Evolutionary conservation across 1,140 invertebrate species (phyloP).

Genomic region (Mya arenaria): DNA sequence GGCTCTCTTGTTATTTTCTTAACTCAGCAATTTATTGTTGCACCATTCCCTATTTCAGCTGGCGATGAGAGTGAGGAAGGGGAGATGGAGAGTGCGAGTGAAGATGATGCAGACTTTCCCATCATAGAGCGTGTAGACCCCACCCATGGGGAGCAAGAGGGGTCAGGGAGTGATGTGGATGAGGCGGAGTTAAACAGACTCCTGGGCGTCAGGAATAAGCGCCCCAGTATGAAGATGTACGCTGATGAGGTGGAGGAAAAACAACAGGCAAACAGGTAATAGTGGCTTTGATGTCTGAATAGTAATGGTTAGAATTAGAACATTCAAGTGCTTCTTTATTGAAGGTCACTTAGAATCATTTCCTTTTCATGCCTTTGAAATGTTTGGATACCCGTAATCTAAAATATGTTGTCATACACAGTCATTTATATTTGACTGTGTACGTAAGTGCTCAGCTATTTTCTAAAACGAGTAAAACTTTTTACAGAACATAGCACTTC

Average conservation of each 20-base stretch:
- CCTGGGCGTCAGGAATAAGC: slow-evolving; percentile 81
- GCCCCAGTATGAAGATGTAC: slow-evolving; percentile 91
- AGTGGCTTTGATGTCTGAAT: not conserved
- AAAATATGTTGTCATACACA: too few species aligned
- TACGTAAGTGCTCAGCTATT: too few species aligned
- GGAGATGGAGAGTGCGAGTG: not conserved
- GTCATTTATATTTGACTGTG: too few species aligned
- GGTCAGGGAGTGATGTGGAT: slow-evolving; percentile 54
- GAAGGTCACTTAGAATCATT: too few species aligned
- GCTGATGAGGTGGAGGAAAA: slow-evolving; percentile 92
- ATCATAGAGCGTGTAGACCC: slow-evolving; percentile 40
- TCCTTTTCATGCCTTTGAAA: too few species aligned
- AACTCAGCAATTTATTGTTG: too few species aligned
- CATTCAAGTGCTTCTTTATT: too few species aligned
- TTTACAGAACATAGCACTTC: too few species aligned
- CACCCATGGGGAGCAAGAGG: slow-evolving; percentile 81
- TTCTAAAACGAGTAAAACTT: too few species aligned
- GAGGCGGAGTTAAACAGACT: slow-evolving; percentile 70
- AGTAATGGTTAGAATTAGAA: too few species aligned
- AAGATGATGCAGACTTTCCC: slow-evolving; percentile 52
- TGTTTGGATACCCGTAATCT: too few species aligned
- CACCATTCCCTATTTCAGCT: not conserved
- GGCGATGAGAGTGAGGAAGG: slow-evolving; percentile 11
- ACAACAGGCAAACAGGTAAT: slow-evolving; percentile 72
- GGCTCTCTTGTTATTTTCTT: too few species aligned